These are phyloP conservation scores for Idaea dimidiata DNA, from an alignment of 2,888 invertebrate genomes.

Conservation along the genomic window DNA sequence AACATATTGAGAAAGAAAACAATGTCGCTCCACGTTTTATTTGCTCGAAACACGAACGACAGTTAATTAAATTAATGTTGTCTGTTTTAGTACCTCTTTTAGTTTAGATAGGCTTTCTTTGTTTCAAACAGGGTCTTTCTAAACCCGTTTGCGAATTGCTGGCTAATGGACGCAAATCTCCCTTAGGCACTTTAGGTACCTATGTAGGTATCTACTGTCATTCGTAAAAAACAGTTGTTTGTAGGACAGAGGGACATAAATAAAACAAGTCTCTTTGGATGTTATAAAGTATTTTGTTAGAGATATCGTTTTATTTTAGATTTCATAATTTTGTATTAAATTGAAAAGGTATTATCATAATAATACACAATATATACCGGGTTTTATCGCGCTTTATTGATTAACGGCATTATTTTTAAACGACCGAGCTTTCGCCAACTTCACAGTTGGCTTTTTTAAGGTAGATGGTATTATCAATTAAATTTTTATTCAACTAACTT, in stretches of 20 bases:
- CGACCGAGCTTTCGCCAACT: too few species aligned
- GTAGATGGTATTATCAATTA: too few species aligned
- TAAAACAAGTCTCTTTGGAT: conserved; percentile 21
- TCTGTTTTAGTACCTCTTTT: conserved; percentile 1
- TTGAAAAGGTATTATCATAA: background rate
- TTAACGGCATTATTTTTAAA: too few species aligned
- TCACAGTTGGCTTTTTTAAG: too few species aligned
- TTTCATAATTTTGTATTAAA: conserved; percentile 6
- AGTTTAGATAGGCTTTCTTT: conserved; percentile 1
- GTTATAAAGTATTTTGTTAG: conserved; percentile 9
- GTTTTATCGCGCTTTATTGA: too few species aligned
- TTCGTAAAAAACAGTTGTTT: conserved; percentile 53
- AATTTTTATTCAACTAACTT: too few species aligned
- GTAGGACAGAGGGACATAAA: conserved; percentile 26
- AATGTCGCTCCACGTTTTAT: conserved; percentile 4
- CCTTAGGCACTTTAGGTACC: conserved; percentile 48
- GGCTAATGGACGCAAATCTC: conserved; percentile 66
- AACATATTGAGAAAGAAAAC: background rate
- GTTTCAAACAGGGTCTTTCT: conserved; percentile 2
- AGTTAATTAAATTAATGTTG: conserved; percentile 11
- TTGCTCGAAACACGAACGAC: conserved; percentile 17
- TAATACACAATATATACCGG: too few species aligned
- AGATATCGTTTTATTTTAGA: conserved; percentile 4
- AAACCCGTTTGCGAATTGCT: conserved; percentile 43
- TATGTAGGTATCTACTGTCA: conserved; percentile 38